Conservation (phyloP, 2,888 invertebrate genomes). For the Criorhina ranunculi region DNA sequence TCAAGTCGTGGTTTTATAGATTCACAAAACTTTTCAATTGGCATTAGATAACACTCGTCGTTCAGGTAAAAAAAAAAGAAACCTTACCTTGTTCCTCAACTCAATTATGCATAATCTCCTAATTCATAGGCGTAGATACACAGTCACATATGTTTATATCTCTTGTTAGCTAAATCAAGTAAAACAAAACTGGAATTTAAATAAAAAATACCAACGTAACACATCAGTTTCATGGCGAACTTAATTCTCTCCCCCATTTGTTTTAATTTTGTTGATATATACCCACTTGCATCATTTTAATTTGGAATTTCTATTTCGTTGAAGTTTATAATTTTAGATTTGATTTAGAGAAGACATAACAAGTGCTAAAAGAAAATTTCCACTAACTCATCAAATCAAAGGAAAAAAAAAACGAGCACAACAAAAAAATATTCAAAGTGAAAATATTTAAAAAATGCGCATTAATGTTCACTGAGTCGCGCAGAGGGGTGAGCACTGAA, state of each 20-base stretch:
- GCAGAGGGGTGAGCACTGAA: slow-evolving; percentile 9
- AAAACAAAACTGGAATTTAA: slow-evolving; percentile 33
- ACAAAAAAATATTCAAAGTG: background rate
- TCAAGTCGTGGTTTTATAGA: background rate
- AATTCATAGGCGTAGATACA: background rate
- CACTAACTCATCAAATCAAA: slow-evolving; percentile 15
- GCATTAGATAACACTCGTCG: background rate
- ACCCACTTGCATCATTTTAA: slow-evolving; percentile 34
- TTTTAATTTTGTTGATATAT: background rate
- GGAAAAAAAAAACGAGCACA: background rate
- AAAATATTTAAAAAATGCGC: slow-evolving; percentile 64
- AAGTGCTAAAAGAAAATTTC: slow-evolving; percentile 34
- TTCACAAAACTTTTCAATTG: slow-evolving; percentile 6
- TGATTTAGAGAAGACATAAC: slow-evolving; percentile 22
- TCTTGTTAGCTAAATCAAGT: background rate
- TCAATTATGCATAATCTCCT: slow-evolving; percentile 11
- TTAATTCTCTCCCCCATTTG: slow-evolving; percentile 5
- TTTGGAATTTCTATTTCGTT: slow-evolving; percentile 21
- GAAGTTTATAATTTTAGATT: slow-evolving; percentile 30
- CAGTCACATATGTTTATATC: background rate
- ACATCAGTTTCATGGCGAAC: slow-evolving; percentile 5
- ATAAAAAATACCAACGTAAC: slow-evolving; percentile 17
- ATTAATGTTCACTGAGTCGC: slow-evolving; percentile 26
- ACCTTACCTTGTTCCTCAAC: background rate
- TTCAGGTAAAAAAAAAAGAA: background rate